phyloP scores from a whole-genome alignment of 2,797 vertebrate genomes.

The Hephaestus fuliginosus region DNA sequence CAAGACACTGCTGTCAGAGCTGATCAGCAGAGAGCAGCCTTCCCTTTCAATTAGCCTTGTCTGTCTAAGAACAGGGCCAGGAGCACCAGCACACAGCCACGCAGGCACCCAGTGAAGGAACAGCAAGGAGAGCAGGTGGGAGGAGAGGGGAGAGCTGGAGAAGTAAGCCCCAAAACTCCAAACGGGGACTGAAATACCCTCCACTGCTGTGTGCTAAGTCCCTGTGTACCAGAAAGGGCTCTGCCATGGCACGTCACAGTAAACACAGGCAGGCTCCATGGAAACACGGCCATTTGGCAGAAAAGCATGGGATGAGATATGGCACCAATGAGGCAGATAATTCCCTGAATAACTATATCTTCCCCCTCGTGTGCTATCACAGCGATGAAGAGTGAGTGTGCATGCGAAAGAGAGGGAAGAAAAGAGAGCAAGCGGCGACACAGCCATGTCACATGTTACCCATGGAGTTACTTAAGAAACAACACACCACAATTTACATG shows the following conservation, averaged over 20 bases:
- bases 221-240: slow-evolving; percentile 77
- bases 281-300: slow-evolving; percentile 79
- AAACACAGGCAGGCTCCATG: slow-evolving; percentile 83
- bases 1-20: slow-evolving; percentile 84
- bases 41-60: slow-evolving; percentile 89
- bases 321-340: slow-evolving; percentile 84
- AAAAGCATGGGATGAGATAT: slow-evolving; percentile 76
- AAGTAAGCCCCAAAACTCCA: slow-evolving; percentile 83
- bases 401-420: slow-evolving; percentile 29
- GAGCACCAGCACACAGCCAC: slow-evolving; percentile 72
- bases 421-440: slow-evolving; percentile 47
- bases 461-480: slow-evolving; percentile 60
- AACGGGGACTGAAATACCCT: slow-evolving; percentile 81
- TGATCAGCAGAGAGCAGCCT: slow-evolving; percentile 84
- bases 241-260: slow-evolving; percentile 79
- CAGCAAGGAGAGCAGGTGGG: slow-evolving; percentile 82
- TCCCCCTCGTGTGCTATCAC: slow-evolving; percentile 74
- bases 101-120: slow-evolving; percentile 72
- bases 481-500: slow-evolving; percentile 51
- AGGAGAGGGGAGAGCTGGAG: slow-evolving; percentile 74
- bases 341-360: slow-evolving; percentile 83
- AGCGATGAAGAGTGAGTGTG: slow-evolving; percentile 63
- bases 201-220: slow-evolving; percentile 81
- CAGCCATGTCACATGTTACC: slow-evolving; percentile 54
- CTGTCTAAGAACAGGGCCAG: slow-evolving; percentile 81